A percentile compares a stretch with the other conserved stretches of the same genome.
These are phyloP conservation scores for Phocoena sinus DNA, from an alignment of 2,113 vertebrate genomes.

Conservation along the genomic window DNA sequence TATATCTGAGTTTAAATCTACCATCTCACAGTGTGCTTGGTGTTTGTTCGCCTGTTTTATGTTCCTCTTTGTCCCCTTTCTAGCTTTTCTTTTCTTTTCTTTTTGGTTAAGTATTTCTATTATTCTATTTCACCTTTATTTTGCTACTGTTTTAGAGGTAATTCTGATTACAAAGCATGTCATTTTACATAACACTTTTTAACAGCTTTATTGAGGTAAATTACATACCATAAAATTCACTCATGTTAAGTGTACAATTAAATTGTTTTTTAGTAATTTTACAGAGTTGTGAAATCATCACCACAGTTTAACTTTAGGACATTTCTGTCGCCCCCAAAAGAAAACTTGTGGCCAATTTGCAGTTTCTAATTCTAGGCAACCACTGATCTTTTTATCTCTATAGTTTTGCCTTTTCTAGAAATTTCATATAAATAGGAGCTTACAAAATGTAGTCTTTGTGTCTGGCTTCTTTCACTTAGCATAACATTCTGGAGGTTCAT, in stretches of 20 bases:
- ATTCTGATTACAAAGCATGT: background rate
- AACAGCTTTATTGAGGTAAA: background rate
- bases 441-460: background rate
- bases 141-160: background rate
- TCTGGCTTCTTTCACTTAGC: background rate
- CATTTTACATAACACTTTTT: background rate
- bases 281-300: background rate
- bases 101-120: background rate
- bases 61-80: background rate
- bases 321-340: background rate
- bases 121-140: background rate
- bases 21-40: background rate
- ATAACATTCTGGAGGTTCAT: background rate
- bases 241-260: background rate
- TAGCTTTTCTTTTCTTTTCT: background rate
- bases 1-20: background rate
- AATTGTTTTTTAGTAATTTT: background rate
- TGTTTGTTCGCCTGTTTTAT: background rate
- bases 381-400: background rate
- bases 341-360: background rate
- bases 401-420: background rate
- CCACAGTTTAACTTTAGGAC: background rate
- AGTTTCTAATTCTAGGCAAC: background rate
- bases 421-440: background rate
- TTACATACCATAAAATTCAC: background rate